Conservation (phyloP, 2,888 invertebrate species). For the Molanna angustata region DNA sequence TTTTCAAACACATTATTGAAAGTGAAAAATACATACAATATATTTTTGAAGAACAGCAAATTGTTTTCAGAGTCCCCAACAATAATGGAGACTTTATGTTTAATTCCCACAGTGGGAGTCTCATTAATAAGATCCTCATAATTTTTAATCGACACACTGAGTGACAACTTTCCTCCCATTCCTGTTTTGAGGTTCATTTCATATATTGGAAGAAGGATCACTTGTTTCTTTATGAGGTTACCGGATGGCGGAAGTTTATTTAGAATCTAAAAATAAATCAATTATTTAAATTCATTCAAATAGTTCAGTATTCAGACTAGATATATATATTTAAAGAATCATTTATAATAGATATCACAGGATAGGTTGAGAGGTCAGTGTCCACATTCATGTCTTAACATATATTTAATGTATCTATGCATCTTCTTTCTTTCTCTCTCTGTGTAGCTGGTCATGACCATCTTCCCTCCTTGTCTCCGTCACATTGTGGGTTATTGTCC, state of each 20-base stretch:
- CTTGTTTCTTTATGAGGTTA: conserved; percentile 61
- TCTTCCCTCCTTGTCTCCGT: no score
- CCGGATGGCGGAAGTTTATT: conserved; percentile 73
- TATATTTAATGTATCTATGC: no score
- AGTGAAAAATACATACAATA: conserved; percentile 53
- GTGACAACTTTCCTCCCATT: conserved; percentile 38
- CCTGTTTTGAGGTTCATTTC: conserved; percentile 44
- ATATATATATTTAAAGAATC: no score
- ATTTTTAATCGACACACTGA: conserved; percentile 48
- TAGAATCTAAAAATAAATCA: conserved; percentile 55
- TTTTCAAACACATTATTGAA: no score
- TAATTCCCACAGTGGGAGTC: conserved; percentile 46
- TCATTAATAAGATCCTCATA: conserved; percentile 41
- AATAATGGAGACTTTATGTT: conserved; percentile 57
- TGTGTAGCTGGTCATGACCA: no score
- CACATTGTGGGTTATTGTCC: no score
- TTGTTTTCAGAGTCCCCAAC: conserved; percentile 66
- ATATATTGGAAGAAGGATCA: conserved; percentile 63
- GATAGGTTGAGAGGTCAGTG: no score
- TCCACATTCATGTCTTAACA: no score
- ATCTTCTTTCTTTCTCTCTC: no score
- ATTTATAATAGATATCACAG: no score
- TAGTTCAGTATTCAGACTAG: no score
- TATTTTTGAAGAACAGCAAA: conserved; percentile 54
- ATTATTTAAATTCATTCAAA: no score